Base-by-base conservation (phyloP, 2,888 invertebrate genomes). In the Ferdinandea cuprea region DNA sequence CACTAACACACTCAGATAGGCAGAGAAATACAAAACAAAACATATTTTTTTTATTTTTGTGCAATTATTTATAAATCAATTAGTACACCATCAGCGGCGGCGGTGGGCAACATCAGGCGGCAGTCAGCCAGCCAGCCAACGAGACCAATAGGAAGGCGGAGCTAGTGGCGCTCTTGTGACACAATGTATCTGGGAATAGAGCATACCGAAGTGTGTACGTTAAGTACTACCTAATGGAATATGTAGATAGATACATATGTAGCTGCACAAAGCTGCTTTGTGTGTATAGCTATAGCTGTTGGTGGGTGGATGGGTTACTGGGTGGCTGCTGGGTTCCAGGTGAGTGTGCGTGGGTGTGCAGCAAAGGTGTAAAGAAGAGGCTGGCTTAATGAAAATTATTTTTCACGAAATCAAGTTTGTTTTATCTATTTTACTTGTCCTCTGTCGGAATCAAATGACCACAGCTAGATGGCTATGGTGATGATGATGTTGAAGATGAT, bases 51-150 rank as follows among this genome's bases (percentile, higher is more conserved):
- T 72, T 73, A 63, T 83, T 83, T 72, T 52, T 52, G 78, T 68
- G 72, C 68, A 78, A 78, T 83, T 83, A 83, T 83, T 83, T 83
- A 83, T 83, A 83, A 83, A 83, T 83, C 83, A 83, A 83, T 83
- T 83, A 83, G 78, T 78, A 78, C 68, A 78, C 61, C 68, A 73
- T 68, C 56, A 68, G 25, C 54, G 50, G 25, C 5, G 5, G 54
- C 30, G 40, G 54, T 21, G 40, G 54, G 72, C 15, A 44, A 54
- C 66, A 77, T 52, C 61, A 42, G 42, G 17, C 9, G 15, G 42
- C 42, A 9, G 42, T 17, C 17, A 81, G 44, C 37, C 71, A 56
- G 77, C 81, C 71, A 83, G 73, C 83, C 83, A 83, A 78, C 78
- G 83, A 83, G 63, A 83, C 78, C 78, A 72, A 78, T 78, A 66